Percentiles rank a stretch among this genome's conserved stretches.
phyloP scores from a whole-genome alignment of 2,113 vertebrate genomes.

The Semnopithecus entellus region DNA sequence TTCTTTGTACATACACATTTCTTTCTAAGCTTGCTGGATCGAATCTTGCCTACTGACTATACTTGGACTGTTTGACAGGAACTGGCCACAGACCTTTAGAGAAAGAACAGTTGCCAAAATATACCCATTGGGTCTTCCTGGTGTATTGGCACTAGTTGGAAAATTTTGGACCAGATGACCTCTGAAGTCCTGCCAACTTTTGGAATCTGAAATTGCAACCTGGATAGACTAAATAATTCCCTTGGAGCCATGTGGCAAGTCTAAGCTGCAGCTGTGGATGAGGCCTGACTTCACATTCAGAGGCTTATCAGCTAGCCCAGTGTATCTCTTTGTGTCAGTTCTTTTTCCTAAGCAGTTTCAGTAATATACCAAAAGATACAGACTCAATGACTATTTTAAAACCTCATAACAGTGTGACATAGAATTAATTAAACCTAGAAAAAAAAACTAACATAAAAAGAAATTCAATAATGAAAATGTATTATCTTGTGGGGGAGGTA shows the following conservation, averaged over 20 bases:
- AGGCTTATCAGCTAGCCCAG: neutral
- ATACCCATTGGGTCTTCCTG: neutral
- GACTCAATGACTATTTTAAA: neutral
- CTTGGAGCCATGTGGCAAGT: neutral
- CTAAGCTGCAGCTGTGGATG: neutral
- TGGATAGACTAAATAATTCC: neutral
- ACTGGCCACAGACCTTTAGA: neutral
- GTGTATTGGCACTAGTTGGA: neutral
- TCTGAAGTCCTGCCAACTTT: conserved; percentile 28
- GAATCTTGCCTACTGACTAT: neutral
- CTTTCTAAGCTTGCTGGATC: neutral
- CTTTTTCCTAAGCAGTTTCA: neutral
- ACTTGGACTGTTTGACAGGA: neutral
- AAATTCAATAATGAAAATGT: neutral
- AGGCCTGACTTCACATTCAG: neutral
- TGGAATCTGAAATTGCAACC: neutral
- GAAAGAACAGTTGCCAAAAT: neutral
- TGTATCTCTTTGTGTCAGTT: neutral
- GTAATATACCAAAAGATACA: neutral
- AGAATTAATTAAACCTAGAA: neutral
- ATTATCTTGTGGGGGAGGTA: too few relatives aligned
- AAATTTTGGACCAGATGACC: neutral
- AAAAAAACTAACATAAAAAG: neutral
- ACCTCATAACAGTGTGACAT: neutral
- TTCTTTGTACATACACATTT: neutral